Conservation (phyloP, 2,797 vertebrate genomes). For the Chrysocyon brachyurus region DNA sequence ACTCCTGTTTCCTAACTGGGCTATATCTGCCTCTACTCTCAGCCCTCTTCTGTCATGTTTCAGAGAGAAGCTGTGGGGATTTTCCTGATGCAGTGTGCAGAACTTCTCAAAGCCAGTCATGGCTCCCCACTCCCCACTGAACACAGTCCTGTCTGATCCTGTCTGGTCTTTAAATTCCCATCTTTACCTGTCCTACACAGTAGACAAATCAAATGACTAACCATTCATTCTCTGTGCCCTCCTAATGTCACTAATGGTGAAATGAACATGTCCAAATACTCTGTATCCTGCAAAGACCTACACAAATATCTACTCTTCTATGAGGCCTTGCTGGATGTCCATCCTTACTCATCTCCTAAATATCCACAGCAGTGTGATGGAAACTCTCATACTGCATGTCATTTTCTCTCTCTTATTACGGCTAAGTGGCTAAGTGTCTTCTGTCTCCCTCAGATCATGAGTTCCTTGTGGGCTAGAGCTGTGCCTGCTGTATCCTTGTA, state of each 20-base stretch:
- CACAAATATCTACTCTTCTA: neutral
- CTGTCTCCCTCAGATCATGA: neutral
- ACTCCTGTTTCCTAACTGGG: neutral
- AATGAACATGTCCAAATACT: neutral
- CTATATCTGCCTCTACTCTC: neutral
- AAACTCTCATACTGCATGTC: neutral
- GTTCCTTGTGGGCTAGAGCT: neutral
- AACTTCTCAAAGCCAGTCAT: neutral
- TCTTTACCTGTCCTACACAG: neutral
- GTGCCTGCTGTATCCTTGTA: neutral
- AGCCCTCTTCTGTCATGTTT: neutral
- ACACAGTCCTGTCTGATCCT: neutral
- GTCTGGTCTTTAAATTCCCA: neutral
- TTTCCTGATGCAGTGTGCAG: neutral
- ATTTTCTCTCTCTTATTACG: neutral
- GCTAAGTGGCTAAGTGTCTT: neutral
- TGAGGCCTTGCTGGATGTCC: neutral
- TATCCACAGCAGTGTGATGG: neutral
- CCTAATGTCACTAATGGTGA: neutral
- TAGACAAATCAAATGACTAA: neutral
- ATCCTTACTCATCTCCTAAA: neutral
- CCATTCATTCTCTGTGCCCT: neutral
- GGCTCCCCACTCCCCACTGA: neutral
- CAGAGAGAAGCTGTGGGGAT: neutral
- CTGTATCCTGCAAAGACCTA: neutral